A percentile compares a stretch with the other conserved stretches of the same genome.
Conservation (phyloP, 1,140 invertebrate genomes). For the Stegodyphus dumicola region DNA sequence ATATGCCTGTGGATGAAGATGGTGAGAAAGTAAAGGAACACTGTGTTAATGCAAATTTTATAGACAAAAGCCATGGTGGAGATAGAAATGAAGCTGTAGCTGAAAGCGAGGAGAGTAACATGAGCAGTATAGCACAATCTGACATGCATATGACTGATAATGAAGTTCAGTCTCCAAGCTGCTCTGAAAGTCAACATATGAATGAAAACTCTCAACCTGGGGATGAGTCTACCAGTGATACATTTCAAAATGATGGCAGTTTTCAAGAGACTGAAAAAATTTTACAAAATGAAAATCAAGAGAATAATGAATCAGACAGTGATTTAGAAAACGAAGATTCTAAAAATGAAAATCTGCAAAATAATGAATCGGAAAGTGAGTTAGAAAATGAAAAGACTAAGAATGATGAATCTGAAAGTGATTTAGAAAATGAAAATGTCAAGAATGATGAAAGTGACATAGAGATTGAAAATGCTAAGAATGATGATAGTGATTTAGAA, state of each 20-base stretch:
- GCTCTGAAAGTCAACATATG: conserved; percentile 3
- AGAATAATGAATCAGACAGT: conserved; percentile 39
- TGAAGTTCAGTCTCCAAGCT: conserved; percentile 3
- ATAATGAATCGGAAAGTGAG: conserved; percentile 8
- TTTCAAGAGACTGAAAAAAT: neutral
- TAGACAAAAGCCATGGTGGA: neutral
- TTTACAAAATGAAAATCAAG: neutral
- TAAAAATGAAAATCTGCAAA: neutral
- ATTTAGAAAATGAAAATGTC: neutral
- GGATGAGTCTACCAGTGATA: neutral
- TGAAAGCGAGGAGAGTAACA: conserved; percentile 26
- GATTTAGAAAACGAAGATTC: neutral
- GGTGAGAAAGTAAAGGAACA: conserved; percentile 16
- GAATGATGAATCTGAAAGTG: conserved; percentile 11
- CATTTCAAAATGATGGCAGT: neutral
- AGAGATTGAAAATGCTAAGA: neutral
- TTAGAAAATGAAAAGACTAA: neutral
- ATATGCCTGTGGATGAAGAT: conserved; percentile 51
- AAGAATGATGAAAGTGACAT: neutral
- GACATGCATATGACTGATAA: conserved; percentile 26
- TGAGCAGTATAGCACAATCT: neutral
- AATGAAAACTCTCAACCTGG: neutral
- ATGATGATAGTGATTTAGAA: conserved; percentile 22
- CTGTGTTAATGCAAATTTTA: neutral
- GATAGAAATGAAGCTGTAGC: neutral